These are phyloP conservation scores for Chanos chanos DNA, from an alignment of 2,797 vertebrate species.

Conservation along the genomic window DNA sequence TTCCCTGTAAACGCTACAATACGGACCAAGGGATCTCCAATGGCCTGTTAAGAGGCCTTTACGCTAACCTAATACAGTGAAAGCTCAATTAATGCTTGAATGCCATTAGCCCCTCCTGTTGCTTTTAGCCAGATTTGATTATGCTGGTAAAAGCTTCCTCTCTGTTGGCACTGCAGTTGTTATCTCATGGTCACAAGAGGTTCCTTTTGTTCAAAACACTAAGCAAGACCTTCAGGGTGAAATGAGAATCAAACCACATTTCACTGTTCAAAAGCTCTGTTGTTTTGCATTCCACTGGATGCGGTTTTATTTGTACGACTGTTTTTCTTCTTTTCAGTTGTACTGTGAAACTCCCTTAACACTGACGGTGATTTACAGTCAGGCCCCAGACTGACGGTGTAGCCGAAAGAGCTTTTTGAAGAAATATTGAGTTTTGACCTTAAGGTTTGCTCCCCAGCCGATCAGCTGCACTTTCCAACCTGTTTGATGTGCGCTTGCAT, in stretches of 20 bases:
- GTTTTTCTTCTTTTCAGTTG: slow-evolving; percentile 3
- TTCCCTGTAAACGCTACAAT: slow-evolving; percentile 5
- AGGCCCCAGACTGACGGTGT: not conserved
- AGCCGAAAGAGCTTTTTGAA: not conserved
- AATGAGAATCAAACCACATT: too few relatives aligned
- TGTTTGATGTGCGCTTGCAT: slow-evolving; percentile 25
- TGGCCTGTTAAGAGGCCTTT: slow-evolving; percentile 12
- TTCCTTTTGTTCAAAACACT: slow-evolving; percentile 30
- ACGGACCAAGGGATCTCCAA: not conserved
- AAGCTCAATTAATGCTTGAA: slow-evolving; percentile 24
- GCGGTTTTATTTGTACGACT: slow-evolving; percentile 9
- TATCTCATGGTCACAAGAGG: slow-evolving; percentile 23
- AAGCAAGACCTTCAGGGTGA: slow-evolving; percentile 18
- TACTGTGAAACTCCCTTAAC: not conserved
- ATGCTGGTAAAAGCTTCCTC: slow-evolving; percentile 6
- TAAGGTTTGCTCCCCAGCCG: not conserved
- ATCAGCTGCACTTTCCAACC: slow-evolving; percentile 5
- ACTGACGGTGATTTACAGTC: too few relatives aligned
- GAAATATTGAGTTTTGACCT: not conserved
- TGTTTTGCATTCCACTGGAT: too few relatives aligned
- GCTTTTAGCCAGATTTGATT: slow-evolving; percentile 21
- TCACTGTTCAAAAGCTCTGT: too few relatives aligned
- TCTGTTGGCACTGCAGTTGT: slow-evolving; percentile 14
- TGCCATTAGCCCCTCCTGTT: not conserved
- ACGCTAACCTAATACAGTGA: slow-evolving; percentile 12